Percentiles rank a stretch among this genome's conserved stretches.
phyloP scores from a whole-genome alignment of 1,140 invertebrate genomes.

The Euwallacea similis region DNA sequence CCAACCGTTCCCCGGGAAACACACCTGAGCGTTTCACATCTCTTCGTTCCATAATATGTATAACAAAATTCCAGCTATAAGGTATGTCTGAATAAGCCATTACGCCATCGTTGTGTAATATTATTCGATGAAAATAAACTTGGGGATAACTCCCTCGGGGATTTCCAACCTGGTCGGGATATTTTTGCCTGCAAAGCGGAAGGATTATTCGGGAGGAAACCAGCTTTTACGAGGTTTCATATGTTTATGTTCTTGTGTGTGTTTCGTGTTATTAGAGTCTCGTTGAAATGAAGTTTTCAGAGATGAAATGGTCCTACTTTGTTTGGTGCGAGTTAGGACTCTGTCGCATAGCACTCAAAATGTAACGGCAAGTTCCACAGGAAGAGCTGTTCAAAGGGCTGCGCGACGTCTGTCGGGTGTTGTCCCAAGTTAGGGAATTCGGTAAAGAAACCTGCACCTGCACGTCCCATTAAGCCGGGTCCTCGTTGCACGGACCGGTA shows the following conservation, averaged over 20 bases:
- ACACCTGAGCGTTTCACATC: slow-evolving; percentile 25
- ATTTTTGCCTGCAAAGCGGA: slow-evolving; percentile 8
- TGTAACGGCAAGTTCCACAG: no score
- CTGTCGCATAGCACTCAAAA: no score
- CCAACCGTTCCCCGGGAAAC: slow-evolving; percentile 19
- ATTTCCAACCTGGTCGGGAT: slow-evolving; percentile 1
- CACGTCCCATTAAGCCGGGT: no score
- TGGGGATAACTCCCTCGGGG: slow-evolving; percentile 26
- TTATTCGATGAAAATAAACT: slow-evolving; percentile 39
- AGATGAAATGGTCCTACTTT: no score
- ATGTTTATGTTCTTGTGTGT: neutral
- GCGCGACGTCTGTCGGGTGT: no score
- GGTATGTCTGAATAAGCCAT: slow-evolving; percentile 36
- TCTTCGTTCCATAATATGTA: slow-evolving; percentile 23
- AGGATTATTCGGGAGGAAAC: slow-evolving; percentile 6
- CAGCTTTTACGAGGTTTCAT: neutral
- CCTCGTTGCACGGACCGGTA: no score
- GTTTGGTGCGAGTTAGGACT: no score
- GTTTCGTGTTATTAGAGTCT: neutral
- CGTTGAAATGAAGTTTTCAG: neutral
- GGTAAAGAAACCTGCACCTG: no score
- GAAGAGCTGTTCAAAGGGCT: no score
- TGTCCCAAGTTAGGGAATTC: no score
- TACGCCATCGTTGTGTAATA: slow-evolving; percentile 36
- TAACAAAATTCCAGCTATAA: slow-evolving; percentile 35